These are phyloP conservation scores for Sycophila texana DNA, from an alignment of 2,888 invertebrate genomes.

Conservation along the genomic window DNA sequence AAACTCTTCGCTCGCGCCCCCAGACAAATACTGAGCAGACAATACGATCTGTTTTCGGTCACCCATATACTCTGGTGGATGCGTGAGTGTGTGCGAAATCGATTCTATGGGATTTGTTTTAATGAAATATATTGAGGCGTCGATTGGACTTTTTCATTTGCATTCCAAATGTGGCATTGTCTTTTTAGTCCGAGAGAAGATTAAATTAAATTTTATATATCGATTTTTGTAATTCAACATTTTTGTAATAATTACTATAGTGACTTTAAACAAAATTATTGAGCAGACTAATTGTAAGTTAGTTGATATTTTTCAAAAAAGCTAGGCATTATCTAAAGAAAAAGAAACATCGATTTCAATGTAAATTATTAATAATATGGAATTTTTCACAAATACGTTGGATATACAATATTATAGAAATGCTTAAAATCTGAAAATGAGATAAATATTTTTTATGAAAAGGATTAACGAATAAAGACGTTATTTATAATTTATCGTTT, in stretches of 20 bases:
- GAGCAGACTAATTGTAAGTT: too few relatives aligned
- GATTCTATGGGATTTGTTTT: conserved; percentile 50
- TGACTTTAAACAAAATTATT: too few relatives aligned
- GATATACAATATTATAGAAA: too few relatives aligned
- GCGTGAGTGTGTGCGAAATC: conserved; percentile 23
- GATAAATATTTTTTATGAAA: not conserved
- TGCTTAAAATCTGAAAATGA: not conserved
- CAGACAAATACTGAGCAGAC: conserved; percentile 7
- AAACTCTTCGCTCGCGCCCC: conserved; percentile 28
- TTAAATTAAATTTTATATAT: not conserved
- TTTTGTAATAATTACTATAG: too few relatives aligned
- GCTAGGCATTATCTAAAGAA: too few relatives aligned
- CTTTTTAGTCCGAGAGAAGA: not conserved
- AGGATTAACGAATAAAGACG: not conserved
- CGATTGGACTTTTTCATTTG: conserved; percentile 14
- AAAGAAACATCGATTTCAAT: not conserved
- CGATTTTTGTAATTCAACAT: not conserved
- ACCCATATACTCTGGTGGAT: too few relatives aligned
- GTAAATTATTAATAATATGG: not conserved
- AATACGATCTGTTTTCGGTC: not conserved
- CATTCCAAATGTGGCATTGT: too few relatives aligned
- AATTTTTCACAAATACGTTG: too few relatives aligned
- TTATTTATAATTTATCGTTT: not conserved
- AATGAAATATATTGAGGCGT: conserved; percentile 45
- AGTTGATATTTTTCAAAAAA: too few relatives aligned